These are phyloP conservation scores for Epirrhoe tristata DNA, from an alignment of 2,888 invertebrate genomes.

Conservation along the genomic window DNA sequence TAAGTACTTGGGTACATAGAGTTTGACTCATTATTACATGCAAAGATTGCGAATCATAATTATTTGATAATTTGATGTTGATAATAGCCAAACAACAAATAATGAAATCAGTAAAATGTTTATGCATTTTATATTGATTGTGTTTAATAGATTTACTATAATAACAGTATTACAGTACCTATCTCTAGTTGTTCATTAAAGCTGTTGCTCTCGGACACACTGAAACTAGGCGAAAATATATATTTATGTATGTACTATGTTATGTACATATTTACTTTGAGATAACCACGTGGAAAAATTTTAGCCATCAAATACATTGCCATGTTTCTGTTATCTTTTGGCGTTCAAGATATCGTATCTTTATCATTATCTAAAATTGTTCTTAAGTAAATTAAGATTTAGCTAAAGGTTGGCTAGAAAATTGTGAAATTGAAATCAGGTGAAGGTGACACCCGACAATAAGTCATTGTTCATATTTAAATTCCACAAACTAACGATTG, in stretches of 20 bases:
- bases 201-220: too few relatives aligned
- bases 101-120: too few relatives aligned
- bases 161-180: too few relatives aligned
- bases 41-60: background rate
- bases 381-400: constrained; percentile 12
- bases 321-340: constrained; percentile 30
- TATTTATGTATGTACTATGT: too few relatives aligned
- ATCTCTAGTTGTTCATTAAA: too few relatives aligned
- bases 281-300: constrained; percentile 25
- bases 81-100: background rate
- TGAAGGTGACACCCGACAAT: constrained; percentile 50
- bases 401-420: constrained; percentile 26
- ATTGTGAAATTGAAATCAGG: constrained; percentile 49
- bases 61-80: background rate
- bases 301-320: constrained; percentile 7
- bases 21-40: too few relatives aligned
- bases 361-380: constrained; percentile 18
- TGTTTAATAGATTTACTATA: too few relatives aligned
- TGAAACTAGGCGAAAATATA: too few relatives aligned
- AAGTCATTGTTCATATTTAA: constrained; percentile 52
- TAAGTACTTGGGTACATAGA: too few relatives aligned
- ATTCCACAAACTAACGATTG: constrained; percentile 42
- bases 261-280: constrained; percentile 13
- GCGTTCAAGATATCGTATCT: constrained; percentile 27
- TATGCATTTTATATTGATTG: too few relatives aligned